A percentile compares a stretch with the other conserved stretches of the same genome.
phyloP scores from a whole-genome alignment of 2,888 invertebrate species.

The Lydus trimaculatus region DNA sequence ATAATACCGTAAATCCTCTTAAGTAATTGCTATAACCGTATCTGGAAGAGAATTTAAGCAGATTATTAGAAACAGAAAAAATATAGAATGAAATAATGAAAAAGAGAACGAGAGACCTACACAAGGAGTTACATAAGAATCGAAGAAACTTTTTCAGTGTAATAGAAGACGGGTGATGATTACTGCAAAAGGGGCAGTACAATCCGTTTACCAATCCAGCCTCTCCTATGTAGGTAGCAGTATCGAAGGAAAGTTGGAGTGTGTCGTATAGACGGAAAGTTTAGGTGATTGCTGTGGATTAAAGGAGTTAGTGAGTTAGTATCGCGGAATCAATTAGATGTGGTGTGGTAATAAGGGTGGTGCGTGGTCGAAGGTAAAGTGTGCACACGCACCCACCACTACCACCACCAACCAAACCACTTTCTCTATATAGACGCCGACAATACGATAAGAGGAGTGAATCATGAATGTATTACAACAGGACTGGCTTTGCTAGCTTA shows the following conservation, averaged over 20 bases:
- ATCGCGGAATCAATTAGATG: conserved; percentile 46
- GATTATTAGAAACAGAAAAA: conserved; percentile 15
- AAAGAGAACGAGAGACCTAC: not conserved
- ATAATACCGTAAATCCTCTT: conserved; percentile 10
- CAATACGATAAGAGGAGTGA: conserved; percentile 43
- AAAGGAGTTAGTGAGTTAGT: conserved; percentile 31
- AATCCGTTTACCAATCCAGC: conserved; percentile 16
- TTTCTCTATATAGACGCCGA: conserved; percentile 16
- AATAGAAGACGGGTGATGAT: not conserved
- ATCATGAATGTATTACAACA: conserved; percentile 43
- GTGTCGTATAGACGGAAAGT: conserved; percentile 39
- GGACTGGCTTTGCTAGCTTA: not conserved
- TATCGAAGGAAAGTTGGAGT: conserved; percentile 13
- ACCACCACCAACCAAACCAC: conserved; percentile 15
- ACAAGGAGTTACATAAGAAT: conserved; percentile 12
- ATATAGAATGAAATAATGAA: not conserved
- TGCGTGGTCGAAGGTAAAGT: conserved; percentile 35
- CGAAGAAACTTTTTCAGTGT: conserved; percentile 17
- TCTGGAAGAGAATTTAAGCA: conserved; percentile 24
- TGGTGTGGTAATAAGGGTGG: conserved; percentile 32
- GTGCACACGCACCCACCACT: conserved; percentile 34
- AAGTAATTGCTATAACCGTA: conserved; percentile 24
- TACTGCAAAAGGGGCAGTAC: conserved; percentile 4
- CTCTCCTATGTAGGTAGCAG: conserved; percentile 5
- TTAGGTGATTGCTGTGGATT: conserved; percentile 40